Evolutionary conservation across 1,140 invertebrate genomes (phyloP).

Genomic region (Drosophila pandora): DNA sequence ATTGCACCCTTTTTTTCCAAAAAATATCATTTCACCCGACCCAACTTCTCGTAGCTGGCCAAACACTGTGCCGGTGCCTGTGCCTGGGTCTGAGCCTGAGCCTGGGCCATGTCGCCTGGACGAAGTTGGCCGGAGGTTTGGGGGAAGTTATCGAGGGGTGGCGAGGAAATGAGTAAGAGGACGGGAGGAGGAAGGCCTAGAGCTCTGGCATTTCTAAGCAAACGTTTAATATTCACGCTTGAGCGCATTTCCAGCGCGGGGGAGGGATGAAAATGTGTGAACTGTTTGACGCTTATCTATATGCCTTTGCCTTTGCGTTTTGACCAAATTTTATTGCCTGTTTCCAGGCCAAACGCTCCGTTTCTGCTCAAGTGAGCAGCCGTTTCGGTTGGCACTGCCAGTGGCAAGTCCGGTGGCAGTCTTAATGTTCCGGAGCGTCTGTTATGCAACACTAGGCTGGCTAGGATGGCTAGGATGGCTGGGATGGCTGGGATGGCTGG

Average conservation of each 20-base stretch:
- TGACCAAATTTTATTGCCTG: constrained; percentile 81
- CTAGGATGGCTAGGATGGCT: too few species aligned
- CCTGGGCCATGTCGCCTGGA: constrained; percentile 21
- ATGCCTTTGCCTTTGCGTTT: constrained; percentile 54
- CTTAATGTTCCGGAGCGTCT: constrained; percentile 29
- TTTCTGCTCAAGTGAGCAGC: constrained; percentile 61
- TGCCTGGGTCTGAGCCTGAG: too few species aligned
- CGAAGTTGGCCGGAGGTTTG: background rate
- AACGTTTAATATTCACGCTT: constrained; percentile 82
- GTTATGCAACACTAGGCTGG: constrained; percentile 38
- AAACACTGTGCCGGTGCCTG: constrained; percentile 1
- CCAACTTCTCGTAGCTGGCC: too few species aligned
- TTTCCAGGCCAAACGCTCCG: constrained; percentile 71
- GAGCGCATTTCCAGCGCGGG: constrained; percentile 60
- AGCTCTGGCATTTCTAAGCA: constrained; percentile 48
- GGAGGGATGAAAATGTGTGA: constrained; percentile 69
- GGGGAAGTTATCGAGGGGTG: background rate
- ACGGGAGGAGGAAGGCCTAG: background rate
- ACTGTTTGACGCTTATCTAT: constrained; percentile 80
- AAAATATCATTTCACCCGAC: too few species aligned
- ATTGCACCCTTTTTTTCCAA: too few species aligned
- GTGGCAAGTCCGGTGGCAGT: constrained; percentile 9
- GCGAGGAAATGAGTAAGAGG: too few species aligned
- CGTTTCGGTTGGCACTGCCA: background rate
- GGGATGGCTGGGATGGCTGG: background rate